A percentile compares a stretch with the other conserved stretches of the same genome.
Evolutionary conservation across 2,797 vertebrate genomes (phyloP).

Genomic region (Acanthurus tractus): DNA sequence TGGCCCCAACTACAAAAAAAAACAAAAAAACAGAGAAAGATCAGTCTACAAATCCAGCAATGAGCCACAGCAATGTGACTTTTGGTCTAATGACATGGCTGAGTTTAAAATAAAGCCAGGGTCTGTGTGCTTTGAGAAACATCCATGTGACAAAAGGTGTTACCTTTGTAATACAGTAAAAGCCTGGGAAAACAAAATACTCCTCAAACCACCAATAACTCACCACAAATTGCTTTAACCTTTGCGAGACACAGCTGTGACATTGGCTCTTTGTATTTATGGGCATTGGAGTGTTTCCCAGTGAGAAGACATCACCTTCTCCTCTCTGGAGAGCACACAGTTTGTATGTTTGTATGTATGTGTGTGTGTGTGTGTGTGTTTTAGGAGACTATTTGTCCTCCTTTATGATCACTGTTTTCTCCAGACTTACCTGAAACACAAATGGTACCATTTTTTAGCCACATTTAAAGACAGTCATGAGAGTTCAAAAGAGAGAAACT

Average conservation of each 20-base stretch:
- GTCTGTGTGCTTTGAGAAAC: slow-evolving; percentile 21
- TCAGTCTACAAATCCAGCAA: not conserved
- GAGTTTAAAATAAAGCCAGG: slow-evolving; percentile 13
- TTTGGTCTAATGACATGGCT: not conserved
- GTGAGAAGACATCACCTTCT: slow-evolving; percentile 5
- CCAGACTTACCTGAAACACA: not conserved
- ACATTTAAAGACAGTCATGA: no score
- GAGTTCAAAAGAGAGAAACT: no score
- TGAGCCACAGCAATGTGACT: not conserved
- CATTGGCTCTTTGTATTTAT: slow-evolving; percentile 43
- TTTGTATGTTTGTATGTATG: not conserved
- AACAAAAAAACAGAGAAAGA: no score
- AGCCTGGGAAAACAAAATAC: not conserved
- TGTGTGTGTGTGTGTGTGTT: no score
- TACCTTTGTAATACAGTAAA: not conserved
- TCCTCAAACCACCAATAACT: slow-evolving; percentile 27
- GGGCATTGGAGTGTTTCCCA: slow-evolving; percentile 37
- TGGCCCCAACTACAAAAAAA: not conserved
- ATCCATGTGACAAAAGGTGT: slow-evolving; percentile 9
- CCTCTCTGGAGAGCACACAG: not conserved
- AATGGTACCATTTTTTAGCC: not conserved
- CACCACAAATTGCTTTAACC: slow-evolving; percentile 40
- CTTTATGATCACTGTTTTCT: not conserved
- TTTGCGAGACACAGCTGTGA: slow-evolving; percentile 34
- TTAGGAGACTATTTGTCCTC: not conserved